Percentiles rank a stretch among this genome's conserved stretches.
Evolutionary conservation across 1,140 invertebrate genomes (phyloP).

Genomic region (Octopus sinensis): DNA sequence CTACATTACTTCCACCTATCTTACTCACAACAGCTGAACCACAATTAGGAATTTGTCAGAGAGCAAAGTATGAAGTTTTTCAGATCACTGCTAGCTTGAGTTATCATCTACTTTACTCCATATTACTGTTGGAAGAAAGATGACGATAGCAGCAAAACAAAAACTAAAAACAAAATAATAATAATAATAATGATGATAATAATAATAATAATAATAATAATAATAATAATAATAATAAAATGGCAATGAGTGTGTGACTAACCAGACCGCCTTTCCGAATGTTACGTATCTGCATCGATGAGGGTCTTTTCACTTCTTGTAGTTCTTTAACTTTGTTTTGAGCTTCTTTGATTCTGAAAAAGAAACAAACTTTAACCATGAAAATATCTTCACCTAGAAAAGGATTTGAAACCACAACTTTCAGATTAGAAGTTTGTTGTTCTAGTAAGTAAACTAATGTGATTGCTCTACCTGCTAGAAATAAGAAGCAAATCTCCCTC

Average conservation of each 20-base stretch:
- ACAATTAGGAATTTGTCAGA: too few species aligned
- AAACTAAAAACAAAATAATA: background rate
- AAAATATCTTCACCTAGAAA: too few species aligned
- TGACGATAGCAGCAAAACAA: background rate
- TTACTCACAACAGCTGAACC: too few species aligned
- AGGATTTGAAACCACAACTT: too few species aligned
- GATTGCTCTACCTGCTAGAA: too few species aligned
- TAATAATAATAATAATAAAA: background rate
- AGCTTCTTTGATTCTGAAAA: background rate
- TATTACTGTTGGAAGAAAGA: background rate
- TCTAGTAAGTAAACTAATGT: too few species aligned
- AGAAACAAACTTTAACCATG: background rate
- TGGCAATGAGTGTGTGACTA: background rate
- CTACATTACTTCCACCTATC: too few species aligned
- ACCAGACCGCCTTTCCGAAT: background rate
- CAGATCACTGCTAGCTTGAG: background rate
- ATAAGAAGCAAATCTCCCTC: too few species aligned
- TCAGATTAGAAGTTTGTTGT: too few species aligned
- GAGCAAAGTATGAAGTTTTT: background rate
- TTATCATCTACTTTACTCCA: background rate
- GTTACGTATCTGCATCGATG: background rate
- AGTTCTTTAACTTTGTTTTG: constrained; percentile 1
- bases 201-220: background rate
- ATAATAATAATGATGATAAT: background rate
- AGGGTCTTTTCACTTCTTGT: background rate